Evolutionary conservation across 1,140 invertebrate species (phyloP).

Genomic region (Hylaeus anthracinus): DNA sequence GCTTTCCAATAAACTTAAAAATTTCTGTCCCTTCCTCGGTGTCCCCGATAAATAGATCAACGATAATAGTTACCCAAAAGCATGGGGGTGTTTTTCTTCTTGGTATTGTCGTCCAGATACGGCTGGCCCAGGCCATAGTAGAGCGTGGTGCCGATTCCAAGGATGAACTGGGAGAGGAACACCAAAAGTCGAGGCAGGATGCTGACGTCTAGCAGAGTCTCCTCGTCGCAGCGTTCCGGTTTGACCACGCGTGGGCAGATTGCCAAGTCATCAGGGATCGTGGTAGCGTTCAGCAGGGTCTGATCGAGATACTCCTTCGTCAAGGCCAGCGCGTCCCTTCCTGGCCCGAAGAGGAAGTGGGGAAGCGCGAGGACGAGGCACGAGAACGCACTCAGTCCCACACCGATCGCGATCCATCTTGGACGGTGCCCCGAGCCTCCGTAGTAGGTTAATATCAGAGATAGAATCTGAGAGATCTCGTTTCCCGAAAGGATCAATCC

Average conservation of each 20-base stretch:
- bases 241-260: constrained; percentile 65
- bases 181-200: constrained; percentile 84
- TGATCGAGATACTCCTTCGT: constrained; percentile 78
- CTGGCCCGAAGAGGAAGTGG: constrained; percentile 86
- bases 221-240: constrained; percentile 78
- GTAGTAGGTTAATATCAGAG: constrained; percentile 83
- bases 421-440: constrained; percentile 84
- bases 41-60: too few relatives aligned
- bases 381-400: constrained; percentile 83
- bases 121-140: constrained; percentile 86
- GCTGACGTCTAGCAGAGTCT: constrained; percentile 76
- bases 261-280: constrained; percentile 54
- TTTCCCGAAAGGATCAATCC: constrained; percentile 87
- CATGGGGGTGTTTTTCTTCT: constrained; percentile 85
- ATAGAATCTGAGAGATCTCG: constrained; percentile 86
- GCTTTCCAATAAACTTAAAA: too few relatives aligned
- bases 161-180: constrained; percentile 86
- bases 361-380: constrained; percentile 85
- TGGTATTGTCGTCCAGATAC: constrained; percentile 87
- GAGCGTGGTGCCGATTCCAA: constrained; percentile 86
- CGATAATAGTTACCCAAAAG: constrained; percentile 79
- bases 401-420: constrained; percentile 85
- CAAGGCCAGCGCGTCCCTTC: constrained; percentile 80
- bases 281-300: constrained; percentile 67
- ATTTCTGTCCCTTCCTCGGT: too few relatives aligned